Evolutionary conservation across 2,113 vertebrate species (phyloP), one percentile per base, ranked within the genome.

Genomic region (Pandion haliaetus): DNA sequence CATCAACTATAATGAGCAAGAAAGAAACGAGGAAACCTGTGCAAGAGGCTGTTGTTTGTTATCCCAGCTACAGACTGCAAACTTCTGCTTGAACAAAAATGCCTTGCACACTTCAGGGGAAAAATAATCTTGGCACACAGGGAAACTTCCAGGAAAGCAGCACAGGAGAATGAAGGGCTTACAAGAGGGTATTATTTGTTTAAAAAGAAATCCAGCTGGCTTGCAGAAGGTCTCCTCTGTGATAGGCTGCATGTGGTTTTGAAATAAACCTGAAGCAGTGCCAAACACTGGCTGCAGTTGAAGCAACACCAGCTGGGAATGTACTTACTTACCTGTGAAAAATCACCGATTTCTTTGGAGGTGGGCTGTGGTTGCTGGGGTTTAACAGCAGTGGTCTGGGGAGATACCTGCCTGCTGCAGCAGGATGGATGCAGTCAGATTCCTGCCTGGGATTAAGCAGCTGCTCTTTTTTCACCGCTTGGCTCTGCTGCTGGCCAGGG

Each of bases 1-100:
- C 89, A 97, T 71, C 73, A 82, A 73, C 77, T 98, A 8, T 98
- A 95, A 96, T 18, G 79, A 97, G 67, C 7, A 14, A 42, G 65
- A 76, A 19, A 3, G 32, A 38, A 82, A 73, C 1, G 18, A 66
- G 67, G 62, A 71, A 34, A 44, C 63, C 55, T 26, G 36, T 19
- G 69, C 45, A 9, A 24, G 80, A 77, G 36, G 40, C 83, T 76
- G 82, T 59, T 72, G n/a, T 38, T 94, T 12, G 28, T 59, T 50
- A 34, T 31, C 70, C 59, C 38, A 18, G 61, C 66, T 42, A n/a
- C 55, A 82, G 86, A 17, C 69, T 67, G 44, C 59, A 47, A 24
- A 12, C 55, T 92, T 61, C 92, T 74, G 62, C 80, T 57, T 40
- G n/a, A 55, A 52, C 70, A 36, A 44, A 71, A 94, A 63, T 12